Evolutionary conservation across 1,140 invertebrate species (phyloP).

Genomic region (Zophobas morio): DNA sequence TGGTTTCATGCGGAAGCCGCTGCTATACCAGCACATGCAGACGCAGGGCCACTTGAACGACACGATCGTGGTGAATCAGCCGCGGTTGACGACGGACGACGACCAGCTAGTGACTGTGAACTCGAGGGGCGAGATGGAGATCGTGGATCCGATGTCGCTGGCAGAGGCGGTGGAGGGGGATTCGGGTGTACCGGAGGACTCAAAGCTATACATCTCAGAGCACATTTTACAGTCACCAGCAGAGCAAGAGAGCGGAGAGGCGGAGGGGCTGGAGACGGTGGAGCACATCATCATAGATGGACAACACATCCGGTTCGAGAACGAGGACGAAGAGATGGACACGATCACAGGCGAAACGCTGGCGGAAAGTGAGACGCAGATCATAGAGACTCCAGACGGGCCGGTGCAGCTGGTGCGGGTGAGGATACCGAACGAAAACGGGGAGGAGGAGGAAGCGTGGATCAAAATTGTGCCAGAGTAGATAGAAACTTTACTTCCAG

Average conservation of each 20-base stretch:
- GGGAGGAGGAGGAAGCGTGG: constrained; percentile 66
- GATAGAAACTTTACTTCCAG: neutral
- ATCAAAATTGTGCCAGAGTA: constrained; percentile 65
- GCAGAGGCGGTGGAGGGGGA: constrained; percentile 53
- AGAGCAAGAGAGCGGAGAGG: constrained; percentile 64
- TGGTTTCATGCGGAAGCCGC: constrained; percentile 88
- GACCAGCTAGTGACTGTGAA: constrained; percentile 70
- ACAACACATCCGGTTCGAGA: constrained; percentile 64
- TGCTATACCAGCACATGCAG: constrained; percentile 85
- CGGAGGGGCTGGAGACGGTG: constrained; percentile 64
- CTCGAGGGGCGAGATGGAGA: constrained; percentile 62
- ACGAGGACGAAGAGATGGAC: constrained; percentile 63
- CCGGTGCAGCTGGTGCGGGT: constrained; percentile 71
- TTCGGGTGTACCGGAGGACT: constrained; percentile 64
- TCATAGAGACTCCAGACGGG: constrained; percentile 67
- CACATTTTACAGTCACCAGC: constrained; percentile 31
- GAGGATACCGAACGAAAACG: constrained; percentile 69
- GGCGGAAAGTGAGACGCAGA: constrained; percentile 64
- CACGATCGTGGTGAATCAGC: constrained; percentile 85
- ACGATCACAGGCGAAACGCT: constrained; percentile 64
- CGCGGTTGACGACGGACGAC: constrained; percentile 75
- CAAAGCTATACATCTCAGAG: constrained; percentile 69
- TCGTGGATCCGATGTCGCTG: constrained; percentile 55
- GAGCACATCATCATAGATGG: constrained; percentile 72
- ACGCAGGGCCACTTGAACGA: constrained; percentile 77